A percentile compares a stretch with the other conserved stretches of the same genome.
phyloP scores from a whole-genome alignment of 2,888 invertebrate genomes.

The Drosophila multiciliata region DNA sequence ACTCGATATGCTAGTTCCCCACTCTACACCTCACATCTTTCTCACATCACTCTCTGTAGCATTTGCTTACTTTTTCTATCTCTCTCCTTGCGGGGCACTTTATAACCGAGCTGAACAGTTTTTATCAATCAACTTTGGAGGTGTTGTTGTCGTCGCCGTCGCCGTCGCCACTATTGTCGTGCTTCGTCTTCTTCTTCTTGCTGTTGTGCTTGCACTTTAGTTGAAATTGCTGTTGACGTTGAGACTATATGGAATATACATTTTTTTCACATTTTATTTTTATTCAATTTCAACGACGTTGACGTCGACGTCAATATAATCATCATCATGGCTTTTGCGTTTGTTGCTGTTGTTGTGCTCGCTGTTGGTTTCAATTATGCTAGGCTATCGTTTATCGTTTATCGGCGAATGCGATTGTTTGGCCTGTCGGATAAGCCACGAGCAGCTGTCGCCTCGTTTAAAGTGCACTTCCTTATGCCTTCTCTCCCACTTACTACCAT shows the following conservation, averaged over 20 bases:
- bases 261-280: conserved; percentile 50
- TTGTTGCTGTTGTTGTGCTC: conserved; percentile 20
- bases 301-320: conserved; percentile 32
- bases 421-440: conserved; percentile 69
- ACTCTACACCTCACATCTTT: neutral
- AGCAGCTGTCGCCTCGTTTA: conserved; percentile 66
- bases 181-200: conserved; percentile 28
- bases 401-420: conserved; percentile 60
- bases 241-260: conserved; percentile 53
- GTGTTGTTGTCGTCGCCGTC: conserved; percentile 63
- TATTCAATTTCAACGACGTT: conserved; percentile 74
- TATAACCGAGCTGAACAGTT: conserved; percentile 64
- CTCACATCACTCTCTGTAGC: neutral
- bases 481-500: neutral
- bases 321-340: conserved; percentile 10
- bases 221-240: conserved; percentile 76
- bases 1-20: conserved; percentile 65
- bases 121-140: conserved; percentile 79
- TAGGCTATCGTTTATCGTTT: conserved; percentile 53
- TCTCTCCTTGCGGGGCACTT: conserved; percentile 53
- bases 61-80: conserved; percentile 24
- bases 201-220: conserved; percentile 76
- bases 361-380: conserved; percentile 66
- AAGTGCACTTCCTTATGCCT: conserved; percentile 71
- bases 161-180: conserved; percentile 37